Evolutionary conservation across 2,797 vertebrate genomes (phyloP).

Genomic region (Labeo calbasu): DNA sequence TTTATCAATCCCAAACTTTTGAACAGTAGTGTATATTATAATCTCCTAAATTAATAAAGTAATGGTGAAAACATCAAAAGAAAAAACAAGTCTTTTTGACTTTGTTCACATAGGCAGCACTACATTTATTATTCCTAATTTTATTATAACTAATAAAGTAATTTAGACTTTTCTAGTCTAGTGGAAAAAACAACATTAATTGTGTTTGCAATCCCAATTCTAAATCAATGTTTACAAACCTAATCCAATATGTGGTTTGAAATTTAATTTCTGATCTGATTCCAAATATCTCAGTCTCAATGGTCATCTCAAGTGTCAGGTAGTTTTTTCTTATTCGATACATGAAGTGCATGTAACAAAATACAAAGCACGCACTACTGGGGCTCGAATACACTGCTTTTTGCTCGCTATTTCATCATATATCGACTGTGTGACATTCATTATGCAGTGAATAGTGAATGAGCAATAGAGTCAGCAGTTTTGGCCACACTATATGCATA

Average conservation of each 20-base stretch:
- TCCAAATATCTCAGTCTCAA: neutral
- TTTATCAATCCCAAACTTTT: no score
- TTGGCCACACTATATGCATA: slow-evolving; percentile 1
- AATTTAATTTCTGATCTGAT: neutral
- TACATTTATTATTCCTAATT: neutral
- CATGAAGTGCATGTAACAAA: neutral
- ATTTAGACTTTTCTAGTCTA: neutral
- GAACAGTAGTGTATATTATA: no score
- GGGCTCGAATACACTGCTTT: neutral
- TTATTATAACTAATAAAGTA: neutral
- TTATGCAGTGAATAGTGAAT: slow-evolving; percentile 13
- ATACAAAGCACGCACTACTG: neutral
- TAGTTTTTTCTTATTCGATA: neutral
- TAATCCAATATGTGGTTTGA: slow-evolving; percentile 23
- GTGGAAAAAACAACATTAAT: neutral
- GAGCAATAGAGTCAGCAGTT: slow-evolving; percentile 37
- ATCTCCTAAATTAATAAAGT: no score
- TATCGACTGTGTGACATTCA: slow-evolving; percentile 15
- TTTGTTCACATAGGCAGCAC: no score
- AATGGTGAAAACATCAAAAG: no score
- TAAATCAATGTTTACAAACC: slow-evolving; percentile 5
- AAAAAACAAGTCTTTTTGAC: no score
- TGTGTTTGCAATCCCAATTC: neutral
- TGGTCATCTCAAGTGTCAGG: neutral
- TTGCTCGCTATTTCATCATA: slow-evolving; percentile 18